Percentiles rank a stretch among this genome's conserved stretches.
Evolutionary conservation across 2,113 vertebrate species (phyloP).

Genomic region (Glareola pratincola): DNA sequence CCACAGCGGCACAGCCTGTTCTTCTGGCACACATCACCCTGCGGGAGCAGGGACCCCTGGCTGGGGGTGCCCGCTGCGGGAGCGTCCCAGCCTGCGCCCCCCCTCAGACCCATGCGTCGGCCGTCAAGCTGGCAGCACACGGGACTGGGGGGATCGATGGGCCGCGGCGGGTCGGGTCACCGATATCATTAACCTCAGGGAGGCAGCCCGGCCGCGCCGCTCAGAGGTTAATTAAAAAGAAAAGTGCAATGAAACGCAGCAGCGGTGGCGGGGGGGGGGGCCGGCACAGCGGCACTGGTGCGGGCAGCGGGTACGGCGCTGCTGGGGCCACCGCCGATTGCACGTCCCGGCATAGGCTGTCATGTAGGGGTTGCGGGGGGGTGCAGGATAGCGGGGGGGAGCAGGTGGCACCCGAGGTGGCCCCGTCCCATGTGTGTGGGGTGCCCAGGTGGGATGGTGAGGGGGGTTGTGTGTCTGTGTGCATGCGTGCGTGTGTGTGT

Average conservation of each 20-base stretch:
- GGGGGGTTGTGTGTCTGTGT: too few relatives aligned
- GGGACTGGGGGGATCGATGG: conserved; percentile 36
- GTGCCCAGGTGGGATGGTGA: not conserved
- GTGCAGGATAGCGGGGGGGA: not conserved
- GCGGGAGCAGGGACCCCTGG: not conserved
- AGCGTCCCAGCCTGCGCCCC: not conserved
- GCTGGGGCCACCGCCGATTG: fast-evolving
- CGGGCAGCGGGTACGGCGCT: not conserved
- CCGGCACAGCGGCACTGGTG: not conserved
- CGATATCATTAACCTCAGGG: conserved; percentile 52
- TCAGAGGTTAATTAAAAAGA: conserved; percentile 69
- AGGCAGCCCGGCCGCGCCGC: not conserved
- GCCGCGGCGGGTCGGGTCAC: conserved; percentile 52
- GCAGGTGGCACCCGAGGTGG: not conserved
- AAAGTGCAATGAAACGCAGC: conserved; percentile 39
- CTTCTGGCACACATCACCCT: fast-evolving
- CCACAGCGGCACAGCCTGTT: fast-evolving
- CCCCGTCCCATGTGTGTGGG: not conserved
- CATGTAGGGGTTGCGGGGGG: fast-evolving
- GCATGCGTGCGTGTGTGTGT: too few relatives aligned
- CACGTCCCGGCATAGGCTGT: not conserved
- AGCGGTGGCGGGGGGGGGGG: not conserved
- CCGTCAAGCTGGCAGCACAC: not conserved
- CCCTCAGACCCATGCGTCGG: not conserved
- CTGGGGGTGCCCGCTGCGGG: not conserved